These are phyloP conservation scores for Mormyrus proboscirostris DNA, from an alignment of 2,797 vertebrate genomes.

Conservation along the genomic window DNA sequence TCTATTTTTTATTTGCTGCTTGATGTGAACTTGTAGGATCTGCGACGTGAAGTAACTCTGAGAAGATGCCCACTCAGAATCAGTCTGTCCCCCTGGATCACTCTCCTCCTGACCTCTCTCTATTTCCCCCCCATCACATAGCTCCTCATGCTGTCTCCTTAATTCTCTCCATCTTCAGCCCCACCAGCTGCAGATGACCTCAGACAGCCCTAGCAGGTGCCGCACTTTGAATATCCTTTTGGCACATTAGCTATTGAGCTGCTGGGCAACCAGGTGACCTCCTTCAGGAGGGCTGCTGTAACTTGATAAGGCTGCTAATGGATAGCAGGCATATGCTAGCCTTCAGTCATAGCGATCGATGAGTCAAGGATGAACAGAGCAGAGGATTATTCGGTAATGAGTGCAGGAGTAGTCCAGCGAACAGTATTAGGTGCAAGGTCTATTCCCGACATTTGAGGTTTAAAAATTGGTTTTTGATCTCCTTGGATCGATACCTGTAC, in stretches of 20 bases:
- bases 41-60: constrained; percentile 28
- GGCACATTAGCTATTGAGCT: constrained; percentile 7
- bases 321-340: constrained; percentile 29
- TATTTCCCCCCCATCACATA: background rate
- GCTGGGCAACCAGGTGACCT: constrained; percentile 39
- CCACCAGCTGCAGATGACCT: background rate
- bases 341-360: background rate
- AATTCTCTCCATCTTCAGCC: background rate
- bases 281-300: constrained; percentile 34
- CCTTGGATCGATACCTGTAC: background rate
- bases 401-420: constrained; percentile 25
- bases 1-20: constrained; percentile 31
- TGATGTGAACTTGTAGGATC: constrained; percentile 37
- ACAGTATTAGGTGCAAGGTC: constrained; percentile 15
- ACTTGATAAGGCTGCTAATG: constrained; percentile 39
- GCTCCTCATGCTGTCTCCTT: constrained; percentile 21
- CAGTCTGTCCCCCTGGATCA: constrained; percentile 31
- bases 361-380: background rate
- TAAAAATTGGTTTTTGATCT: constrained; percentile 2
- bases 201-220: background rate
- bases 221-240: background rate
- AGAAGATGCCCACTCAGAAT: constrained; percentile 31
- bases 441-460: background rate
- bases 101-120: background rate
- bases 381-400: constrained; percentile 16